A percentile compares a stretch with the other conserved stretches of the same genome.
Conservation (phyloP, 2,113 vertebrate species). For the Anoura caudifer region DNA sequence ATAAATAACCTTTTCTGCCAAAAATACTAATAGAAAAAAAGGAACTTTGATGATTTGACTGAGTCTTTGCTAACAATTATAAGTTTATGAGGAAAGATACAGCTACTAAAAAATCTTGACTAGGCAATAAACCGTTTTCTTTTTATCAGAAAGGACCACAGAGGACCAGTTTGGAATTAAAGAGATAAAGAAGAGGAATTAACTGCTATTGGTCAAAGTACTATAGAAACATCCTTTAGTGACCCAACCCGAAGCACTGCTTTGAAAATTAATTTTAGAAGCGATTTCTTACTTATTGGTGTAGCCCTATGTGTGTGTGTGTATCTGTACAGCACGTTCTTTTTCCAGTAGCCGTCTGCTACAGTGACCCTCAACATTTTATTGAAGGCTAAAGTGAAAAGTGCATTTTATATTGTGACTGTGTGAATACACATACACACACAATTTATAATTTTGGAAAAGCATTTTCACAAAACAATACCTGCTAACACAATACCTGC, state of each 20-base stretch:
- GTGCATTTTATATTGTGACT: background rate
- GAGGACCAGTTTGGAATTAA: background rate
- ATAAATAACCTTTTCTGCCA: background rate
- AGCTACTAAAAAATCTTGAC: background rate
- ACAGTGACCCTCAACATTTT: background rate
- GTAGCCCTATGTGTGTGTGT: background rate
- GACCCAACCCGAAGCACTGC: background rate
- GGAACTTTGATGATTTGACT: background rate
- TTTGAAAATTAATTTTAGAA: background rate
- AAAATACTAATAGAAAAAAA: background rate
- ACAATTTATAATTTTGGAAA: background rate
- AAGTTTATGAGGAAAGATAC: background rate
- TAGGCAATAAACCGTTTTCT: background rate
- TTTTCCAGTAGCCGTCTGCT: background rate
- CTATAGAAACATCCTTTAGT: too few relatives aligned
- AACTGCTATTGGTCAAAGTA: background rate
- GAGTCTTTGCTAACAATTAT: background rate
- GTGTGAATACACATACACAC: background rate
- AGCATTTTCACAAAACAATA: background rate
- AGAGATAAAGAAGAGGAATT: background rate
- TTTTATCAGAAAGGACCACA: background rate
- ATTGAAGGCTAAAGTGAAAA: background rate
- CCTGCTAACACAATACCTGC: background rate
- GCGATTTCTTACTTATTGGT: background rate
- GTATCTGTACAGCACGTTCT: background rate